Evolutionary conservation across 2,888 invertebrate genomes (phyloP), one percentile per base, ranked within the genome.

Genomic region (Cacoxenus indagator): DNA sequence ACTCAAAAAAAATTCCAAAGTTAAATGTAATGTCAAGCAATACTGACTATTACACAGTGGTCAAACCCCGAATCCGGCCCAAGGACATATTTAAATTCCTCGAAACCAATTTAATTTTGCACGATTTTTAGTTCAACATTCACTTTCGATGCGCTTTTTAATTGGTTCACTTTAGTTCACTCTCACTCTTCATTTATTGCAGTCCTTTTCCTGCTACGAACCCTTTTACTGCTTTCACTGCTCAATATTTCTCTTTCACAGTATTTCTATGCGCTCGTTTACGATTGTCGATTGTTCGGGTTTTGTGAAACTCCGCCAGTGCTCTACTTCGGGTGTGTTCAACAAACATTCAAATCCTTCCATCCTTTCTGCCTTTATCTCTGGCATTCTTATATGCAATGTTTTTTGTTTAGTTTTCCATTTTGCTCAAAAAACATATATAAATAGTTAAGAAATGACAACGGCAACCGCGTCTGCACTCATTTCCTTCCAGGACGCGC

Each of bases 1-100:
- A n/a, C n/a, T n/a, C n/a, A n/a, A n/a, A n/a, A n/a, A n/a, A 81
- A 76, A 81, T 59, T 83, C 82, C 81, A 83, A 80, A 81, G 81
- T 81, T 81, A 81, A 81, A 83, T 74, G 79, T 72, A 75, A 67
- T 69, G 72, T 72, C 78, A 73, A 68, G 69, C 62, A 66, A 69
- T 67, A 9, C 27, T 37, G 27, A 22, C 31, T 22, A n/a, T n/a
- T n/a, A n/a, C n/a, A n/a, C n/a, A n/a, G n/a, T n/a, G n/a, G n/a
- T n/a, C n/a, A n/a, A n/a, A n/a, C n/a, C n/a, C n/a, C n/a, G n/a
- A n/a, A 11, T 22, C 9, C 9, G 8, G 5, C 8, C 24, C 72
- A 76, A 81, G 82, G 78, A 51, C 65, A 65, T 61, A 29, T 57
- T 57, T 72, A 67, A 14, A 14, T 81, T 83, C 83, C 75, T 77